Conservation (phyloP, 2,113 vertebrate genomes). For the Suncus etruscus region DNA sequence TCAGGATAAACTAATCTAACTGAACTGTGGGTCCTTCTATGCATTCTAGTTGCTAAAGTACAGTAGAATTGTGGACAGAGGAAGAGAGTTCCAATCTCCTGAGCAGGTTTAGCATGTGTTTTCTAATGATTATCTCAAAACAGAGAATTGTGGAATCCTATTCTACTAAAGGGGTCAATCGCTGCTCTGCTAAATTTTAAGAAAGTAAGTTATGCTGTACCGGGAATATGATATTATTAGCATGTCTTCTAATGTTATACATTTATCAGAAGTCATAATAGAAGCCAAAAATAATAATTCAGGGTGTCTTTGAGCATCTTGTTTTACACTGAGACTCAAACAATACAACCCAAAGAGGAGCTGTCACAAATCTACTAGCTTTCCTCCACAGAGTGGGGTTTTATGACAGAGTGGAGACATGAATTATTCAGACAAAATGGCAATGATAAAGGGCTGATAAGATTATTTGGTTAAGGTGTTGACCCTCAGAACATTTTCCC, state of each 20-base stretch:
- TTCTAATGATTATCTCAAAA: background rate
- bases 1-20: no score
- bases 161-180: background rate
- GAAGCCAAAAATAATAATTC: no score
- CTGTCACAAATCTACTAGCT: background rate
- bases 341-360: background rate
- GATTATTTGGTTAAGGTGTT: no score
- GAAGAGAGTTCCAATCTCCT: background rate
- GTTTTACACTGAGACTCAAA: no score
- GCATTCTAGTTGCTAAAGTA: background rate
- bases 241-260: no score
- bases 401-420: background rate
- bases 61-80: background rate
- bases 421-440: background rate
- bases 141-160: background rate
- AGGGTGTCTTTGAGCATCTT: no score
- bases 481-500: no score
- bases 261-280: no score
- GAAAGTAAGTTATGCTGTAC: no score
- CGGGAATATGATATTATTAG: no score
- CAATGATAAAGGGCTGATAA: background rate
- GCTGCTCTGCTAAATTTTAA: no score
- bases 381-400: background rate
- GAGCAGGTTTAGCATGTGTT: background rate
- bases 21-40: no score